Base-by-base conservation (phyloP, 1,140 invertebrate species). In the Bombus affinis region DNA sequence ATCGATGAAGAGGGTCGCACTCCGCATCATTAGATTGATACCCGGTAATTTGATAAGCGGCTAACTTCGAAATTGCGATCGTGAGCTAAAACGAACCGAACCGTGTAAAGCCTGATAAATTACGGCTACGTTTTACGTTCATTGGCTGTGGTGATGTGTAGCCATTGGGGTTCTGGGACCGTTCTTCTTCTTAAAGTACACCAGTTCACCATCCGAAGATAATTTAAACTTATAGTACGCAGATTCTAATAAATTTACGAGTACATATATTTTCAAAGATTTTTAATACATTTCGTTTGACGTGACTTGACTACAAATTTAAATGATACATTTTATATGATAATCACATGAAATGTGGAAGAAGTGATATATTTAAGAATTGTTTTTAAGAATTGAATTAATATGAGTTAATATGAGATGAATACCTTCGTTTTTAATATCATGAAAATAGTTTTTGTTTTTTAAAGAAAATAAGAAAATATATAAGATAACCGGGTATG, bases 51-150 rank as follows among this genome's bases (percentile, higher is more conserved):
- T 71, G 68, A 81, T 81, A 81, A 81, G 66, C 37, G 53, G 28
- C 47, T 72, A 81, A 72, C 68, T 72, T 53, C 3, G 79, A 72
- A 81, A 81, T 81, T 81, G 66, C 79, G 42, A 81, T 32, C 18
- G 42, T 53, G 66, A 39, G 32, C 44, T 72, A 57, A 53, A 72
- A 81, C 68, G 79, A 59, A 39, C 68, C 44, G 68, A 72, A 42
- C 18, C 47, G 79, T 71, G 32, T 81, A 81, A 81, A 81, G 68
- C 53, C 68, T 81, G 68, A 83, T 83, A 83, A 83, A 83, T 83
- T 76, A 75, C 72, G 32, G 72, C 9, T 59, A 76, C 59, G 72
- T 83, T 83, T 83, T 66, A 83, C 59, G 39, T 83, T 76, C 71
- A 66, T 76, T 66, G 73, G 25, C 37, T 57, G 42, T 6, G 39